phyloP scores from a whole-genome alignment of 2,797 vertebrate species.

The Lepidocolaptes lacrymiger region DNA sequence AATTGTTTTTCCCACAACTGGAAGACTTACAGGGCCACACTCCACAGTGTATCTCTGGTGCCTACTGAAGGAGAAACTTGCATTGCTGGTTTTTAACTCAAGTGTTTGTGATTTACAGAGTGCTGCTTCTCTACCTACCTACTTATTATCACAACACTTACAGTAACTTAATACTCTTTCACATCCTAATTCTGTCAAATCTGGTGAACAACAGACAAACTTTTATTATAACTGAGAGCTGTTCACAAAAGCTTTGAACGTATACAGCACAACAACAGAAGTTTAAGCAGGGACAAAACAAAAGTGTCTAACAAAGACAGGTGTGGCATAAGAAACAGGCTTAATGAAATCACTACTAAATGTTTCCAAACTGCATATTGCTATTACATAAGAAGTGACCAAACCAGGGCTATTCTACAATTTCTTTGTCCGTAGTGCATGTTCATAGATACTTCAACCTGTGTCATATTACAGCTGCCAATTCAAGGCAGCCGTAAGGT shows the following conservation, averaged over 20 bases:
- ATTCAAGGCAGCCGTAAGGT: neutral
- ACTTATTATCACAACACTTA: neutral
- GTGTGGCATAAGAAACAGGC: neutral
- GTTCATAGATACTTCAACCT: neutral
- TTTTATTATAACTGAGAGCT: neutral
- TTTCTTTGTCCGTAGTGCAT: neutral
- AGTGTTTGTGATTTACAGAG: neutral
- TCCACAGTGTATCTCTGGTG: neutral
- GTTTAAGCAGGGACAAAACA: neutral
- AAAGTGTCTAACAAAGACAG: neutral
- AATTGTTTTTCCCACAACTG: neutral
- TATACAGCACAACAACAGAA: rapidly evolving
- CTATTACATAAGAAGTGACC: neutral
- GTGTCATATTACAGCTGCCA: neutral
- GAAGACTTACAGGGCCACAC: neutral
- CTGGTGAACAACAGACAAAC: neutral
- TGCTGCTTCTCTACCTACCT: neutral
- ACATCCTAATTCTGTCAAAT: neutral
- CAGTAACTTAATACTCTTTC: neutral
- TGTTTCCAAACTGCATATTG: neutral
- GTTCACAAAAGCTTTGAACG: neutral
- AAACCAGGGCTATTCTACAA: rapidly evolving
- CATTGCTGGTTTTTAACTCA: neutral
- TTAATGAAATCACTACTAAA: neutral
- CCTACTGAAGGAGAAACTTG: neutral